phyloP scores from a whole-genome alignment of 2,797 vertebrate species.

The Acropternis orthonyx region DNA sequence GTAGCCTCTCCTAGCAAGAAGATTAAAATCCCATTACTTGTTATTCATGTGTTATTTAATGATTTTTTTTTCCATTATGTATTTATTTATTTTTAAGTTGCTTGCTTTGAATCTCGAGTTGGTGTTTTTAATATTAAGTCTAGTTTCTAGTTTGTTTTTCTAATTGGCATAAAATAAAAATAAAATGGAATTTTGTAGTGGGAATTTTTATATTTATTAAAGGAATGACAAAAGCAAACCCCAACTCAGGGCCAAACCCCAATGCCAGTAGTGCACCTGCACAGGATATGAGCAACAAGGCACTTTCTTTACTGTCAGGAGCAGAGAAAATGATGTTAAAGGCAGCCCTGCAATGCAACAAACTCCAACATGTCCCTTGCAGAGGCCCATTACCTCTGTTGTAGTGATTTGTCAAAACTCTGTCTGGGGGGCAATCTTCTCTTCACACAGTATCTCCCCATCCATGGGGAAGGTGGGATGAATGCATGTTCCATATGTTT shows the following conservation, averaged over 20 bases:
- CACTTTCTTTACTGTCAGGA: not conserved
- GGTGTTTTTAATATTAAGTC: conserved; percentile 46
- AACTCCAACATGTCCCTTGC: not conserved
- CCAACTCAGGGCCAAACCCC: not conserved
- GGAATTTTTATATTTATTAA: not conserved
- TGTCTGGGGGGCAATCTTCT: not conserved
- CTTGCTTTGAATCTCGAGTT: conserved; percentile 33
- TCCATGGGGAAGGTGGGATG: not conserved
- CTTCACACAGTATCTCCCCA: not conserved
- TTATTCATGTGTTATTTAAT: conserved; percentile 69
- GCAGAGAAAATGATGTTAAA: not conserved
- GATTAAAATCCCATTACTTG: conserved; percentile 66
- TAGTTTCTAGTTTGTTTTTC: conserved; percentile 34
- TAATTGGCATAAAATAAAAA: conserved; percentile 49
- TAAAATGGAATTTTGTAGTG: not conserved
- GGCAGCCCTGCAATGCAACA: not conserved
- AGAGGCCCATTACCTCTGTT: not conserved
- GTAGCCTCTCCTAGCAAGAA: conserved; percentile 31
- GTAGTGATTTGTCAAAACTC: not conserved
- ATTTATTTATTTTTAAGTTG: conserved; percentile 66
- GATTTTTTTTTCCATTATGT: conserved; percentile 63
- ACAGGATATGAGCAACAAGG: not conserved
- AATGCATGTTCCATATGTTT: rapidly evolving
- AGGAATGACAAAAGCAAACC: not conserved
- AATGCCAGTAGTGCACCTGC: not conserved